Conservation (phyloP, 2,888 invertebrate genomes). For the Amphipyra tragopoginis region DNA sequence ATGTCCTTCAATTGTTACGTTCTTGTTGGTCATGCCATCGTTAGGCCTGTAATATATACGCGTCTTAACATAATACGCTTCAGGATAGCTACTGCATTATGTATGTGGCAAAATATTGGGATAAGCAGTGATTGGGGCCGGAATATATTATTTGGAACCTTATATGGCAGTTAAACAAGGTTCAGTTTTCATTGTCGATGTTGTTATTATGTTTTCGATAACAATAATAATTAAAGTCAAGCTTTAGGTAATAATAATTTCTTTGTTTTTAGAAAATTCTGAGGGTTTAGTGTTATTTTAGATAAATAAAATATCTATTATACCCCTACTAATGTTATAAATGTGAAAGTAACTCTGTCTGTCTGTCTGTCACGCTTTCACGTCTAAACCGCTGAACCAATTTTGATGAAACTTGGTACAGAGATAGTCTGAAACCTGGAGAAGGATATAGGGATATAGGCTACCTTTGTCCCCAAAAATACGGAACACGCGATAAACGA, state of each 20-base stretch:
- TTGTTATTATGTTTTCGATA: constrained; percentile 19
- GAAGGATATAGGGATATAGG: too few species aligned
- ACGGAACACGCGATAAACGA: too few species aligned
- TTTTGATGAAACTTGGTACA: too few species aligned
- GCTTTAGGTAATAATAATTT: constrained; percentile 3
- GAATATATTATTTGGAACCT: constrained; percentile 19
- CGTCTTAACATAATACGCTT: constrained; percentile 56
- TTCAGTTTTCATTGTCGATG: constrained; percentile 19
- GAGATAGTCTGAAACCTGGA: too few species aligned
- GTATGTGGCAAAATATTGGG: constrained; percentile 56
- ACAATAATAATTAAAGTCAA: constrained; percentile 47
- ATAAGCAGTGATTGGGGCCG: constrained; percentile 47
- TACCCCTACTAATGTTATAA: too few species aligned
- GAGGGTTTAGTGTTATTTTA: constrained; percentile 18
- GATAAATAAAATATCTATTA: too few species aligned
- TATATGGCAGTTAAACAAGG: constrained; percentile 18
- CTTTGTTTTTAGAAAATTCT: constrained; percentile 19
- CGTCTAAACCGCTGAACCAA: too few species aligned
- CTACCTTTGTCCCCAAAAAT: too few species aligned
- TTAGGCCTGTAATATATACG: constrained; percentile 56
- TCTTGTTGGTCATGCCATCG: constrained; percentile 49
- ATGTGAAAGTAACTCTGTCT: too few species aligned
- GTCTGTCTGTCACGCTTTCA: too few species aligned
- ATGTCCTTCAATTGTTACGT: constrained; percentile 50
- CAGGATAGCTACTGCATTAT: constrained; percentile 57